Evolutionary conservation across 2,113 vertebrate genomes (phyloP).

Genomic region (Pollimyrus isidori): DNA sequence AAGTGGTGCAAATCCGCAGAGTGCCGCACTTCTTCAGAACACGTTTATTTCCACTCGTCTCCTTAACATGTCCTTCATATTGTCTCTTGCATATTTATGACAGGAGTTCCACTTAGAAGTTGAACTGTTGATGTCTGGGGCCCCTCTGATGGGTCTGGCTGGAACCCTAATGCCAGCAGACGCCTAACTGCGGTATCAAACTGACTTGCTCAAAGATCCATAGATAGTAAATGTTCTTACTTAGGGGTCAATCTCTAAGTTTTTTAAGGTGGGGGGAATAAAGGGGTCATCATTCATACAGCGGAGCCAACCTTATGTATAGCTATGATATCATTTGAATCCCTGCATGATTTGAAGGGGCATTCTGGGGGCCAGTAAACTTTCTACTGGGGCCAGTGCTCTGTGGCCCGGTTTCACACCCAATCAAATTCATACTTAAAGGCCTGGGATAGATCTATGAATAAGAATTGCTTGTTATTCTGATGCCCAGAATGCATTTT

Average conservation of each 20-base stretch:
- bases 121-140: neutral
- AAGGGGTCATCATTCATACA: neutral
- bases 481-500: neutral
- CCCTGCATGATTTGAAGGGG: neutral
- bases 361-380: neutral
- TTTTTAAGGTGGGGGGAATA: neutral
- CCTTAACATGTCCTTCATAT: slow-evolving; percentile 6
- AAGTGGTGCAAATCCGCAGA: neutral
- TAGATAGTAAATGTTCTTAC: neutral
- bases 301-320: neutral
- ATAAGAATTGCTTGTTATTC: neutral
- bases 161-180: neutral
- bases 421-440: neutral
- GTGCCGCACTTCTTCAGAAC: neutral
- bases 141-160: neutral
- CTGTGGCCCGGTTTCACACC: neutral
- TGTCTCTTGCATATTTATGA: neutral
- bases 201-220: neutral
- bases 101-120: neutral
- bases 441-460: neutral
- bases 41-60: slow-evolving; percentile 1
- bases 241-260: neutral
- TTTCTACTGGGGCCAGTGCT: neutral
- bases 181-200: neutral
- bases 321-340: neutral